These are phyloP conservation scores for Donacobius atricapilla DNA, from an alignment of 2,113 vertebrate species.

Conservation along the genomic window DNA sequence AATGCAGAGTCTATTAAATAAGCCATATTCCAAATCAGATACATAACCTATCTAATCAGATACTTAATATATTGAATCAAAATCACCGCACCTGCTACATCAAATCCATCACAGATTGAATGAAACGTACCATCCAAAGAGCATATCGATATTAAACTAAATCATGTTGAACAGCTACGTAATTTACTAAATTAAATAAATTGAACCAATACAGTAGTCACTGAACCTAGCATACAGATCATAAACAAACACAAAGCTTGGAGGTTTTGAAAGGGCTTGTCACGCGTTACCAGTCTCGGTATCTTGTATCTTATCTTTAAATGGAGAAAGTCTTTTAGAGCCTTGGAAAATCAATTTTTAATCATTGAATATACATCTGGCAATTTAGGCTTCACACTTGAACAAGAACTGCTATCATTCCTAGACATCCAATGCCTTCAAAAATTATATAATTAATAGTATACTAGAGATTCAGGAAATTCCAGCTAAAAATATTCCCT, in stretches of 20 bases:
- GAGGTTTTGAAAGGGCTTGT: not conserved
- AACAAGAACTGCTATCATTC: not conserved
- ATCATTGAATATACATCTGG: not conserved
- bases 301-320: not conserved
- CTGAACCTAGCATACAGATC: not conserved
- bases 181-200: constrained; percentile 44
- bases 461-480: not conserved
- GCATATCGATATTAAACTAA: not conserved
- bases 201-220: not conserved
- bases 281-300: not conserved
- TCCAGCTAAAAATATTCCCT: not conserved
- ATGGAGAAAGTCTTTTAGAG: not conserved
- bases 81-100: constrained; percentile 5
- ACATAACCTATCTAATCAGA: constrained; percentile 25
- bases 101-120: not conserved
- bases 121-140: not conserved
- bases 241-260: not conserved
- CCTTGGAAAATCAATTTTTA: constrained; percentile 14
- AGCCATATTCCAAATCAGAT: not conserved
- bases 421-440: not conserved
- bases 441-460: not conserved
- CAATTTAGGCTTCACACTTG: not conserved
- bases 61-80: constrained; percentile 41
- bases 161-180: not conserved
- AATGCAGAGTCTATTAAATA: not conserved